These are phyloP conservation scores for Anastrepha obliqua DNA, from an alignment of 1,140 invertebrate genomes.

Conservation along the genomic window DNA sequence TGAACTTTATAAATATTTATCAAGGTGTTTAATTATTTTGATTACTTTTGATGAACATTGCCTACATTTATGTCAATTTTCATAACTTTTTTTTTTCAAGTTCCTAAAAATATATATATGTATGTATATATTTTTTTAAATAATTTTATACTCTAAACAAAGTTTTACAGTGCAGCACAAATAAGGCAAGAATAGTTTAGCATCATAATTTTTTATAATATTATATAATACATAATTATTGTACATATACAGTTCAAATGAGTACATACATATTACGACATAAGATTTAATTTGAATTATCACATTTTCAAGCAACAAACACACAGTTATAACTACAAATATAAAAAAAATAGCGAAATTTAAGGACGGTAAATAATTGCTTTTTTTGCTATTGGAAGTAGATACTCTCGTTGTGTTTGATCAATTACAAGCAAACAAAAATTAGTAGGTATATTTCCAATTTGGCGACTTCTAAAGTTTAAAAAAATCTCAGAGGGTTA, in stretches of 20 bases:
- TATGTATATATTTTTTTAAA: neutral
- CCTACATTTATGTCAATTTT: neutral
- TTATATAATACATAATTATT: neutral
- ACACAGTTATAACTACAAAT: neutral
- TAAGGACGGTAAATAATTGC: conserved; percentile 38
- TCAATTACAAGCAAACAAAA: no score
- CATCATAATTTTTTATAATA: neutral
- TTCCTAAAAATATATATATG: neutral
- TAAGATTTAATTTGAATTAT: conserved; percentile 27
- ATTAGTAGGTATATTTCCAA: no score
- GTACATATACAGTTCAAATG: neutral
- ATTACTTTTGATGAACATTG: neutral
- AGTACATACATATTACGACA: neutral
- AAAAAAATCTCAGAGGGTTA: no score
- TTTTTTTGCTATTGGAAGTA: neutral
- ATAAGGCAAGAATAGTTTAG: conserved; percentile 42
- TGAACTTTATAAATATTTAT: neutral
- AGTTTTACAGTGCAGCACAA: conserved; percentile 33
- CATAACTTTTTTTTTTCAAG: no score
- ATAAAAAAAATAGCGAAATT: neutral
- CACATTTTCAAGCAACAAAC: conserved; percentile 45
- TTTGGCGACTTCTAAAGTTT: no score
- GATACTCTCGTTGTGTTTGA: conserved; percentile 6
- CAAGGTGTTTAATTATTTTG: neutral
- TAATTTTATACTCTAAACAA: conserved; percentile 21